Base-by-base conservation (phyloP, 2,113 vertebrate species). In the Grammomys dolichurus region DNA sequence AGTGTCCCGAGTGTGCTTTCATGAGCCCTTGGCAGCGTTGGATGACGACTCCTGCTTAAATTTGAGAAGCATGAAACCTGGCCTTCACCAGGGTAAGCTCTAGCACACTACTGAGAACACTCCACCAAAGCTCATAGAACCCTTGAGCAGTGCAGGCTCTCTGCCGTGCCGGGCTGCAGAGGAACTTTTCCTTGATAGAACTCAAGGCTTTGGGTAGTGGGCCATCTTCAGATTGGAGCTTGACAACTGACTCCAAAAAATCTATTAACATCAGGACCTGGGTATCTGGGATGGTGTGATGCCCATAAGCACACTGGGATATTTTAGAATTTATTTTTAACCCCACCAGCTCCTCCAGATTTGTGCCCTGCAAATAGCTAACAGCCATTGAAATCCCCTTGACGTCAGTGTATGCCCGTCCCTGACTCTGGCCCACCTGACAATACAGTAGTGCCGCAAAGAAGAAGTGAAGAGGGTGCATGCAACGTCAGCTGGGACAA, bases 291-390 rank as follows among this genome's bases (percentile, higher is more conserved):
- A 63, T 33, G 46, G 7, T 24, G 48, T 60, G 36, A 75, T 82
- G 65, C 3, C 67, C 70, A 36, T 33, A 88, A 94, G 87, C 70
- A 89, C 69, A 84, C 4, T 54, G 72, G 46, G 43, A 22, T 65
- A 92, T 54, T 85, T 90, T 90, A 93, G 70, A 26, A 91, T 81
- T 86, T 93, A 65, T 75, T 87, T 87, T 90, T 3, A 8, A 85
- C 43, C 22, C 31, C 16, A 14, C 19, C 13, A 46, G 73, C 48
- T 24, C 85, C 89, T 86, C 70, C 51, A 93, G 78, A 76, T 90
- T 63, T 93, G 58, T 87, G 67, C 65, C 75, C 4, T 85, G 54
- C 86, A 48, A 90, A 26, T 89, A 94, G 16, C 82, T 58, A 91
- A 96, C 87, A 72, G 36, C 69, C 69, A 94, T 13, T 48, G 48